Evolutionary conservation across 2,888 invertebrate species (phyloP).

Genomic region (Tipula helvola): DNA sequence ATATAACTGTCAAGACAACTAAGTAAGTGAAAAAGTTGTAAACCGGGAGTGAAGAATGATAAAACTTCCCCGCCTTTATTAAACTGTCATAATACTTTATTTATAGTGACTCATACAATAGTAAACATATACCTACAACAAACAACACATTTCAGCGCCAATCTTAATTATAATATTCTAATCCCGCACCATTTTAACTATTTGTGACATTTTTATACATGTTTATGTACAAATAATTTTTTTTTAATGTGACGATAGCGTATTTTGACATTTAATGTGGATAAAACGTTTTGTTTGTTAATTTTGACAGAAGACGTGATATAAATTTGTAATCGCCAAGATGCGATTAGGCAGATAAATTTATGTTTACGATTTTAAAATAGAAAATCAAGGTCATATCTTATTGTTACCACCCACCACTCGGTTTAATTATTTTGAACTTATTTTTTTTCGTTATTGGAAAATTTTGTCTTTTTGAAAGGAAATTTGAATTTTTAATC

Average conservation of each 20-base stretch:
- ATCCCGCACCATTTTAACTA: background rate
- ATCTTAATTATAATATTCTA: no score
- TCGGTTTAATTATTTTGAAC: background rate
- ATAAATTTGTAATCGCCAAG: background rate
- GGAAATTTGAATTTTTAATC: background rate
- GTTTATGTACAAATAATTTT: background rate
- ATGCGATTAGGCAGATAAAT: background rate
- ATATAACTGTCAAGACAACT: no score
- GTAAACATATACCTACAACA: no score
- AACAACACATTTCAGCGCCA: no score
- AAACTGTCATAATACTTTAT: no score
- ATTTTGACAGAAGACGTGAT: background rate
- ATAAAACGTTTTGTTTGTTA: background rate
- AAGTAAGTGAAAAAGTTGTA: no score
- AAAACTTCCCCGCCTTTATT: no score
- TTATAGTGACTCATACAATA: no score
- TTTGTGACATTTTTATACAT: background rate
- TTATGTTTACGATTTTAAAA: background rate
- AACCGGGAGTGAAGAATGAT: no score
- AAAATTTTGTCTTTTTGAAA: background rate
- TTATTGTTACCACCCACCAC: background rate
- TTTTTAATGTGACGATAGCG: background rate
- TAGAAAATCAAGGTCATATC: background rate
- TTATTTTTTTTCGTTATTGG: background rate
- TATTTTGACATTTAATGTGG: background rate